Evolutionary conservation across 2,888 invertebrate genomes (phyloP).

Genomic region (Arrhopalites spinosus): DNA sequence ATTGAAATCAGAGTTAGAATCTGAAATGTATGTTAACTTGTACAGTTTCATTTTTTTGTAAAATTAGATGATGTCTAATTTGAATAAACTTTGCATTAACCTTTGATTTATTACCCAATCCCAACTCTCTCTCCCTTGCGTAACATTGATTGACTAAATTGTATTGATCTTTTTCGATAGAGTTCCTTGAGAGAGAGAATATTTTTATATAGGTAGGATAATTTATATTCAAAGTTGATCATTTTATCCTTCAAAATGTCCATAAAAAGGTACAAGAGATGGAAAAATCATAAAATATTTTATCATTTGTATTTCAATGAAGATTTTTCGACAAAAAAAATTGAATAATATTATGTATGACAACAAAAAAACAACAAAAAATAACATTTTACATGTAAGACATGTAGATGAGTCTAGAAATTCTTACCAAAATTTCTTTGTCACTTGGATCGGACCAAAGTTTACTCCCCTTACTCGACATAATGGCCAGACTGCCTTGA

Average conservation of each 20-base stretch:
- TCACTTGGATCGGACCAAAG: constrained; percentile 51
- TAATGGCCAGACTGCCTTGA: constrained; percentile 53
- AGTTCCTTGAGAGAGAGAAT: no score
- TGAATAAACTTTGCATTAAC: constrained; percentile 9
- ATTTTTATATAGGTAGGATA: no score
- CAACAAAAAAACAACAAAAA: no score
- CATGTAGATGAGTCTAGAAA: neutral
- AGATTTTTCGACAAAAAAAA: no score
- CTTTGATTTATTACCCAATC: constrained; percentile 14
- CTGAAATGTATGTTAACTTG: neutral
- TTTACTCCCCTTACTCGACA: constrained; percentile 52
- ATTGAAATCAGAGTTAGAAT: neutral
- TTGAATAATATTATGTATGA: no score
- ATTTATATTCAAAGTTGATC: no score
- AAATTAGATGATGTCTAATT: constrained; percentile 9
- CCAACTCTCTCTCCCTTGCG: neutral
- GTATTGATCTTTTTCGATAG: constrained; percentile 15
- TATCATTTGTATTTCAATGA: no score
- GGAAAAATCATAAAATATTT: no score
- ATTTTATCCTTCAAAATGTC: no score
- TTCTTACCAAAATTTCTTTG: constrained; percentile 55
- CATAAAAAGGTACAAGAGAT: no score
- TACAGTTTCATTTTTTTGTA: neutral
- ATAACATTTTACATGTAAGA: neutral
- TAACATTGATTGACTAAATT: constrained; percentile 10